Base-by-base conservation (phyloP, 2,888 invertebrate genomes). In the Balanococcus diminutus region DNA sequence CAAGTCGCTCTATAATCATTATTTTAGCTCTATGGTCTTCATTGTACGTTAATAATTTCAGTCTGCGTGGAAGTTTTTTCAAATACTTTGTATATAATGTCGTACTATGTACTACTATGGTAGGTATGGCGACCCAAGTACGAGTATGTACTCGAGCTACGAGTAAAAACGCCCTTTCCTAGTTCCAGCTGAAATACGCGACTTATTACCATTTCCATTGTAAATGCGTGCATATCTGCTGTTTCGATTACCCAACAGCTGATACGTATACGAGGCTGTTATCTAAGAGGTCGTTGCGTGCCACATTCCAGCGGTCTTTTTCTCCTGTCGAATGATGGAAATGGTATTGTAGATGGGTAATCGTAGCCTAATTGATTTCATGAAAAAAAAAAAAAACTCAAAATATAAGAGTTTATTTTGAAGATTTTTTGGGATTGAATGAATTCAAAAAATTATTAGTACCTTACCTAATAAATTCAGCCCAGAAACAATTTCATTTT, bases 151-250 rank as follows among this genome's bases (percentile, higher is more conserved):
- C 25, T 81, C 39, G n/a, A 67, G 31, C 32, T 56, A n/a, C n/a
- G n/a, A n/a, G n/a, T n/a, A 83, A 83, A 83, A 83, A 83, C 83
- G 83, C 83, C 83, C 83, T 61, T 83, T 82, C 36, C 31, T 67
- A 83, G 83, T 67, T 83, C 31, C 83, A 83, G 83, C 83, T 83
- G 83, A 83, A 82, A 83, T 83, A 83, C 83, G 83, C 56, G 83
- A 83, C 36, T 83, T 83, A 83, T 83, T 83, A 83, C 67, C 83
- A 36, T 83, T 83, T 83, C 22, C 67, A 67, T 83, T 83, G 56
- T 83, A 83, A 32, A 83, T 56, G 67, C 67, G 22, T 56, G 83
- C 56, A 83, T 83, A 67, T 83, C 83, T 56, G 32, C 61, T 56
- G 83, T 56, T 31, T 83, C 83, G 32, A 83, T 83, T 61, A 67